These are phyloP conservation scores for Agelaius tricolor DNA, from an alignment of 2,113 vertebrate genomes.

Conservation along the genomic window DNA sequence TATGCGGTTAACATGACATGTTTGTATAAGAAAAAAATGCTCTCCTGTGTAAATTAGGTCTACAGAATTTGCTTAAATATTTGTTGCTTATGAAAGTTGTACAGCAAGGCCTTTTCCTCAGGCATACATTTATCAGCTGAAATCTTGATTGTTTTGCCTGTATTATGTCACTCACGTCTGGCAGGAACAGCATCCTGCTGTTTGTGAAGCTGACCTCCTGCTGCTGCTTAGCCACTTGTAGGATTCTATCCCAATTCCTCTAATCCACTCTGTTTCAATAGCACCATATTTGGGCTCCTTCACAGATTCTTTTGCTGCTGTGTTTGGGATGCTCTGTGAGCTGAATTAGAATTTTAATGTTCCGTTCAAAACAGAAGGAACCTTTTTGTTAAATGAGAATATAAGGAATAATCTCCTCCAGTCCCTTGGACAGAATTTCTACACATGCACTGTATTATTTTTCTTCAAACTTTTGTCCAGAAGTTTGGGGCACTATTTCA, in stretches of 20 bases:
- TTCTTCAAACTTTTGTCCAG: conserved; percentile 2
- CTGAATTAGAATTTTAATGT: conserved; percentile 48
- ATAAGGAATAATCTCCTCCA: neutral
- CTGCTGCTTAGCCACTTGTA: conserved; percentile 62
- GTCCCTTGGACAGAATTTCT: neutral
- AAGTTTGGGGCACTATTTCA: conserved; percentile 4
- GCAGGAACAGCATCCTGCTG: conserved; percentile 60
- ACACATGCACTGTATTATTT: neutral
- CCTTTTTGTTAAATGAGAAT: conserved; percentile 20
- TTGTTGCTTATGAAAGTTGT: neutral
- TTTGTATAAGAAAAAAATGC: neutral
- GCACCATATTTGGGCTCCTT: conserved; percentile 65
- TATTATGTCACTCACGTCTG: conserved; percentile 64
- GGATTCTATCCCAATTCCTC: conserved; percentile 56
- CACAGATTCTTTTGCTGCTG: conserved; percentile 57
- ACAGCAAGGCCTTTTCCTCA: conserved; percentile 2
- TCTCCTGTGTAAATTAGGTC: neutral
- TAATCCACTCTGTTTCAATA: conserved; percentile 63
- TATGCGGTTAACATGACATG: neutral
- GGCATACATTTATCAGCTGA: conserved; percentile 42
- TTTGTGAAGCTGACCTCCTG: conserved; percentile 62
- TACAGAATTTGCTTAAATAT: neutral
- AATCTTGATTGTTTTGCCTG: conserved; percentile 58
- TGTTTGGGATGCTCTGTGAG: conserved; percentile 43
- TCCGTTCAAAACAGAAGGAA: conserved; percentile 24